Base-by-base conservation (phyloP, 2,797 vertebrate genomes). In the Melanotaenia parkinsoni region DNA sequence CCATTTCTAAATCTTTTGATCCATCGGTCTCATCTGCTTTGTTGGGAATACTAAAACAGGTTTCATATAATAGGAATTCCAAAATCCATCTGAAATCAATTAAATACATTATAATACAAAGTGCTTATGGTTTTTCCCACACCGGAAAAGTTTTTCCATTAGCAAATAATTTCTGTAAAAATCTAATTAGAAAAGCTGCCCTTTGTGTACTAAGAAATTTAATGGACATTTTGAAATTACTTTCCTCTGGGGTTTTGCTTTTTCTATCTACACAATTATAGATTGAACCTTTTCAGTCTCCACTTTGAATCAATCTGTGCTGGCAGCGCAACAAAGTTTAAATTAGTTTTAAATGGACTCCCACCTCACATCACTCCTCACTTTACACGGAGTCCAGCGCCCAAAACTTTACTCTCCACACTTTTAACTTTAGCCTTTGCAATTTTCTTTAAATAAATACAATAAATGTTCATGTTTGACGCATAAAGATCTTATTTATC, bases 271-370 rank as follows among this genome's bases (percentile, higher is more conserved):
- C 63, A 62, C 58, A 7, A 74, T 79, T 81, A 81, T 79, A 78
- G 82, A 86, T 79, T 72, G 67, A 86, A 81, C 63, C 73, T 80
- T 82, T 80, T 79, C 63, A 74, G 62, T 63, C 77, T 62, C 72
- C 77, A 63, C 78, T 82, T 77, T 76, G 71, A 86, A 88, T 88
- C 86, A 86, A 87, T 83, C 82, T 37, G 37, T 72, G 79, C 70
- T 75, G 81, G 79, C 72, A 69, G 72, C 47, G 82, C 63, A 74
- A 72, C 70, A 82, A 68, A 80, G 80, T 89, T 88, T 77, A 84
- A 86, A 89, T 81, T 24, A 75, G 69, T 79, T 87, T 85, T 82
- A 73, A 79, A 79, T 72, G 61, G 62, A 76, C 51, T 77, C 64
- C 60, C 45, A 69, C 33, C 54, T 47, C 20, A 16, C 62, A 67